Evolutionary conservation across 2,113 vertebrate species (phyloP), one percentile per base, ranked within the genome.

Genomic region (Antennarius striatus): DNA sequence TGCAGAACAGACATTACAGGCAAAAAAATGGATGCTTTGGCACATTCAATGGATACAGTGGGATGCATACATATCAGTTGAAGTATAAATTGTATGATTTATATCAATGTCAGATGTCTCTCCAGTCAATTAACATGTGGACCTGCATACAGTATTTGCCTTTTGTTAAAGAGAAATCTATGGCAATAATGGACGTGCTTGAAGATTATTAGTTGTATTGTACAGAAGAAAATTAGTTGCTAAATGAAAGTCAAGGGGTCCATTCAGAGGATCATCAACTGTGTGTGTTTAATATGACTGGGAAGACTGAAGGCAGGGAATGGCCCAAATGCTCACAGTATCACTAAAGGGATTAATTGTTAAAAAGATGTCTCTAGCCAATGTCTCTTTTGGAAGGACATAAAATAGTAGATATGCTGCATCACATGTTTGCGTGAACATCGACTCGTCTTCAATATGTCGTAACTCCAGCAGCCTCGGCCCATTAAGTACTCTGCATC

Each of bases 401-500:
- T 58, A 68, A 66, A 54, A 63, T 70, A 73, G 22, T 36, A 7
- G 16, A 55, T 52, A 65, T 43, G 22, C 42, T 70, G 64, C 36
- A 45, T 67, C 70, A 45, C 81, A 82, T 71, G 66, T 72, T 86
- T 40, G 58, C 55, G 84, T 75, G 85, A 92, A 86, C 91, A 82
- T 73, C 70, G 68, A 80, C 73, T 22, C 15, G 9, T 13, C 36
- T 22, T 47, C 22, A 17, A 66, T 13, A 58, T 65, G 56, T 63
- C 6, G 1, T 47, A 17, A 77, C 46, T 29, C 48, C 12, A 14
- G n/a, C 54, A 0, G 62, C 32, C 42, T 36, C 55, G 13, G 47
- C 17, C 15, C 56, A 75, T 81, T 95, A 98, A 87, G 95, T 93
- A 3, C 93, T 96, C 83, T 98, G 95, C 95, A 98, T 97, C 85